phyloP scores from a whole-genome alignment of 2,113 vertebrate genomes.

The Platysteira castanea region DNA sequence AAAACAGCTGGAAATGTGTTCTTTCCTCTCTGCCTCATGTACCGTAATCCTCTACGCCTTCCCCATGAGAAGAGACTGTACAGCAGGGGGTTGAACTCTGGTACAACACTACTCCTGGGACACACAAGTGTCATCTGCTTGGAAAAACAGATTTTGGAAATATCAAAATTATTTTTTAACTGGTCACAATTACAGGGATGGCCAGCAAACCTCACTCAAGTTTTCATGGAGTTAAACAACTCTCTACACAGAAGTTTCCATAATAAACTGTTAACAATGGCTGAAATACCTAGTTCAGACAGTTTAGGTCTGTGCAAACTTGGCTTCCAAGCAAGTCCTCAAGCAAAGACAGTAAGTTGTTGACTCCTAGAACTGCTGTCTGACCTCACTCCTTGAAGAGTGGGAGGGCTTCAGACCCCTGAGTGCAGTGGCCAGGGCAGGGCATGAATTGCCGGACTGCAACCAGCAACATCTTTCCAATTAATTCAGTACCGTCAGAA shows the following conservation, averaged over 20 bases:
- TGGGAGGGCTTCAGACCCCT: neutral
- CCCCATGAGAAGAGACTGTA: neutral
- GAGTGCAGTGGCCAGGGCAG: neutral
- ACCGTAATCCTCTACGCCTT: neutral
- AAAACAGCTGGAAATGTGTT: neutral
- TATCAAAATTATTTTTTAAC: neutral
- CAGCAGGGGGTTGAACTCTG: neutral
- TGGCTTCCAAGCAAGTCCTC: neutral
- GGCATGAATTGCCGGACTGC: neutral
- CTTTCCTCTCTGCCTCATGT: neutral
- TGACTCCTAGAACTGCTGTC: neutral
- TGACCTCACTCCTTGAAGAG: neutral
- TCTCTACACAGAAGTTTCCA: fast-evolving
- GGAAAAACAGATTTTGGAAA: neutral
- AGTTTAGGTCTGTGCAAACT: neutral
- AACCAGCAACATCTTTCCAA: neutral
- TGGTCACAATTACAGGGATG: neutral
- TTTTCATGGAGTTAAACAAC: neutral
- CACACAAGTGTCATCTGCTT: neutral
- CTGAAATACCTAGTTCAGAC: neutral
- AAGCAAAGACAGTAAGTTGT: neutral
- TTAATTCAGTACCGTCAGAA: neutral
- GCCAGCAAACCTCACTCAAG: neutral
- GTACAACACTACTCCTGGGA: neutral
- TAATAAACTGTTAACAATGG: neutral